Conservation (phyloP, 2,113 vertebrate genomes). For the Nanorana parkeri region DNA sequence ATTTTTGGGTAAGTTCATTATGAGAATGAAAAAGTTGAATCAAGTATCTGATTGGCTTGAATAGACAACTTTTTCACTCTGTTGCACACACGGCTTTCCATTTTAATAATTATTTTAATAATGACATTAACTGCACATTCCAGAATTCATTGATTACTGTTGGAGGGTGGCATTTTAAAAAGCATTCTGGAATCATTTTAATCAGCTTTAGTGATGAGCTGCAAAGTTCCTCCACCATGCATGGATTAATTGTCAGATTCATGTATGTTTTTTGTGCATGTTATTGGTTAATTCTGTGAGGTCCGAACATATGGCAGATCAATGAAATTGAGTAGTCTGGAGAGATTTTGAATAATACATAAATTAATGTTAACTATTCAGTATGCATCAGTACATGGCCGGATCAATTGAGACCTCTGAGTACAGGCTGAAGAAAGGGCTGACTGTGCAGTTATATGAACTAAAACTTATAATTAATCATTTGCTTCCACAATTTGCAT, state of each 20-base stretch:
- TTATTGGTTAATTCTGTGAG: constrained; percentile 35
- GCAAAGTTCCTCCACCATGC: neutral
- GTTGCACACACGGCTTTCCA: too few species aligned
- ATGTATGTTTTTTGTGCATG: constrained; percentile 43
- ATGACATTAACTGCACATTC: neutral
- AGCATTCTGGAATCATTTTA: constrained; percentile 38
- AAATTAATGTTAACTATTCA: constrained; percentile 38
- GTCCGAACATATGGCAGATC: constrained; percentile 38
- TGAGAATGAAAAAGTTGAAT: too few species aligned
- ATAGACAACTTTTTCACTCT: too few species aligned
- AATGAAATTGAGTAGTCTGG: constrained; percentile 39
- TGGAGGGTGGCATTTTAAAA: constrained; percentile 45
- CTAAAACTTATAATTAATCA: constrained; percentile 41
- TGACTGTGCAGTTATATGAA: constrained; percentile 23
- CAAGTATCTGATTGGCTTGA: too few species aligned
- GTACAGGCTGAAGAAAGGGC: constrained; percentile 17
- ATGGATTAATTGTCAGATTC: constrained; percentile 51
- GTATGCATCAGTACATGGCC: constrained; percentile 3
- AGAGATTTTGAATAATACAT: constrained; percentile 48
- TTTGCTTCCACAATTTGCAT: constrained; percentile 26
- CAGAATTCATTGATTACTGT: constrained; percentile 23
- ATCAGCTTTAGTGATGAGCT: constrained; percentile 35
- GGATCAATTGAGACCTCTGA: constrained; percentile 23
- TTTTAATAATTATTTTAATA: too few species aligned
- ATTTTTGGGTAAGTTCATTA: too few species aligned